These are phyloP conservation scores for Pelusios castaneus DNA, from an alignment of 2,113 vertebrate species.

Conservation along the genomic window DNA sequence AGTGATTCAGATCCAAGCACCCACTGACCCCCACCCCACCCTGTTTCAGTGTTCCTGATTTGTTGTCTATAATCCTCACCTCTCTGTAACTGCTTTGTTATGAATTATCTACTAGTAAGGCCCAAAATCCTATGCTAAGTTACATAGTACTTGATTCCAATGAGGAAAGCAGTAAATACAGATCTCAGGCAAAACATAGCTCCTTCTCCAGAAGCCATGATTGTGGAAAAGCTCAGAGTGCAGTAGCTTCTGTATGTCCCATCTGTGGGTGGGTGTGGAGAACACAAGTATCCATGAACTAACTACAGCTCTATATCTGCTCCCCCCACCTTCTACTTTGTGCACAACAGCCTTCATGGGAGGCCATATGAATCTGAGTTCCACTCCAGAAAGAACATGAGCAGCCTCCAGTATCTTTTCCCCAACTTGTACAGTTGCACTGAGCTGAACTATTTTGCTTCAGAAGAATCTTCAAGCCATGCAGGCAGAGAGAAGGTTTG, in stretches of 20 bases:
- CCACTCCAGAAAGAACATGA: no score
- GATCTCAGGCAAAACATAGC: background rate
- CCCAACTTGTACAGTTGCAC: background rate
- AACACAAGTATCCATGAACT: background rate
- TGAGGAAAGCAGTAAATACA: background rate
- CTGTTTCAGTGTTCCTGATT: background rate
- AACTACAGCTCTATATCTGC: background rate
- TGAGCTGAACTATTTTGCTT: background rate
- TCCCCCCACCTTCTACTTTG: background rate
- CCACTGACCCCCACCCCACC: background rate
- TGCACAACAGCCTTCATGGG: background rate
- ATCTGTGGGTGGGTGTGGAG: background rate
- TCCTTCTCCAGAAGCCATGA: background rate
- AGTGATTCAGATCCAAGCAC: background rate
- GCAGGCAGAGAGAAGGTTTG: background rate
- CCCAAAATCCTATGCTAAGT: background rate
- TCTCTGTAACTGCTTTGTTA: background rate
- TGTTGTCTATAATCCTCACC: background rate
- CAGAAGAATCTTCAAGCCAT: background rate
- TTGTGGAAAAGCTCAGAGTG: background rate
- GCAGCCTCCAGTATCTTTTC: background rate
- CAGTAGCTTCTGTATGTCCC: background rate
- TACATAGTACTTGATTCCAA: background rate
- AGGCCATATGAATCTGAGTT: no score
- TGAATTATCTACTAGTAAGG: background rate